Evolutionary conservation across 2,797 vertebrate species (phyloP).

Genomic region (Lycodopsis pacificus): DNA sequence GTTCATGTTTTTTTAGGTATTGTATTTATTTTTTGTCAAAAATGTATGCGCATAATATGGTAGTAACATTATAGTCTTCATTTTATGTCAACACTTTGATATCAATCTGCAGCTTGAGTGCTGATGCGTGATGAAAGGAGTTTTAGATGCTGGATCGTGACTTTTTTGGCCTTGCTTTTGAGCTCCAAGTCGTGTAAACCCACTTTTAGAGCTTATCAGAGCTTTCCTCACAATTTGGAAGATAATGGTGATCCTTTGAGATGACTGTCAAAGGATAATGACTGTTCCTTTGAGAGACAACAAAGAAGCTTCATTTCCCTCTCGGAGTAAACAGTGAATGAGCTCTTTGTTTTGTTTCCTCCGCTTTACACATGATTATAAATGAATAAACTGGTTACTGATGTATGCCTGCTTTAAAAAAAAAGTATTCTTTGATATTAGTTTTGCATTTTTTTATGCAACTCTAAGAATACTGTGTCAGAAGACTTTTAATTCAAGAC

Average conservation of each 20-base stretch:
- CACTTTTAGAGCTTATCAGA: constrained; percentile 40
- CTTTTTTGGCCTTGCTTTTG: constrained; percentile 28
- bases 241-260: constrained; percentile 35
- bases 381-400: constrained; percentile 18
- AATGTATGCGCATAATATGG: neutral
- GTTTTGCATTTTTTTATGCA: neutral
- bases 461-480: neutral
- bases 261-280: neutral
- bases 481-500: neutral
- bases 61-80: neutral
- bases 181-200: constrained; percentile 31
- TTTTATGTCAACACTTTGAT: neutral
- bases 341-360: constrained; percentile 52
- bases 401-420: neutral
- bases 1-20: neutral
- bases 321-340: constrained; percentile 36
- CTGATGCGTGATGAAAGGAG: constrained; percentile 2
- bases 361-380: neutral
- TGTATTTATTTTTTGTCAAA: neutral
- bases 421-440: neutral
- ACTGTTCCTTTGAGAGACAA: constrained; percentile 37
- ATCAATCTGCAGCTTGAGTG: constrained; percentile 1
- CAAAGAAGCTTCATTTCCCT: constrained; percentile 52
- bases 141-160: constrained; percentile 31
- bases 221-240: constrained; percentile 39